Conservation (phyloP, 1,140 invertebrate genomes). For the Penaeus chinensis region DNA sequence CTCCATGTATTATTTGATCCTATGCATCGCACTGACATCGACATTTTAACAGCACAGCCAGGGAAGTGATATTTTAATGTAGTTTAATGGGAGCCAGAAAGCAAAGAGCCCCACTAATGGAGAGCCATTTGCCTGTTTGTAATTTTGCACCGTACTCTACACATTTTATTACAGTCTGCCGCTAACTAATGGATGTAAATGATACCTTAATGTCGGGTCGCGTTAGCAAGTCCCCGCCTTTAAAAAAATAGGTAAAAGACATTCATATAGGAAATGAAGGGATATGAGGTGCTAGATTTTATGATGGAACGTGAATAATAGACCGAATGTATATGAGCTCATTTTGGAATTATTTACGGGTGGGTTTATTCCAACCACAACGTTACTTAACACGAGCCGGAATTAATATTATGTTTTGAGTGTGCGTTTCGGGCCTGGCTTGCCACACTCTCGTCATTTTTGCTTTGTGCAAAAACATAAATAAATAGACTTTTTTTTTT, state of each 20-base stretch:
- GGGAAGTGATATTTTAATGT: conserved; percentile 58
- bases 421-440: too few species aligned
- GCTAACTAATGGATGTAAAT: conserved; percentile 60
- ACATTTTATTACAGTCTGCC: conserved; percentile 53
- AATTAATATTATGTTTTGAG: neutral
- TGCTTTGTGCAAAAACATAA: too few species aligned
- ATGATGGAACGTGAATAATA: neutral
- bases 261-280: conserved; percentile 48
- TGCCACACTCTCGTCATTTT: too few species aligned
- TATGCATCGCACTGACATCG: conserved; percentile 52
- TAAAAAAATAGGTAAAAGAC: conserved; percentile 48
- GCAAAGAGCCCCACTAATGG: conserved; percentile 57
- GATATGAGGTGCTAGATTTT: conserved; percentile 21
- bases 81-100: conserved; percentile 53
- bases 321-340: neutral
- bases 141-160: conserved; percentile 53
- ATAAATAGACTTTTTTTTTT: too few species aligned
- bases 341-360: neutral
- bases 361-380: neutral
- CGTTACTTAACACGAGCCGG: neutral
- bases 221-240: conserved; percentile 36
- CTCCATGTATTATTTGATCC: conserved; percentile 43
- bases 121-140: conserved; percentile 59
- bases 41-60: conserved; percentile 54
- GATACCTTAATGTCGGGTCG: conserved; percentile 44